These are phyloP conservation scores for Cataglyphis livida DNA, from an alignment of 2,888 invertebrate genomes.

Conservation along the genomic window DNA sequence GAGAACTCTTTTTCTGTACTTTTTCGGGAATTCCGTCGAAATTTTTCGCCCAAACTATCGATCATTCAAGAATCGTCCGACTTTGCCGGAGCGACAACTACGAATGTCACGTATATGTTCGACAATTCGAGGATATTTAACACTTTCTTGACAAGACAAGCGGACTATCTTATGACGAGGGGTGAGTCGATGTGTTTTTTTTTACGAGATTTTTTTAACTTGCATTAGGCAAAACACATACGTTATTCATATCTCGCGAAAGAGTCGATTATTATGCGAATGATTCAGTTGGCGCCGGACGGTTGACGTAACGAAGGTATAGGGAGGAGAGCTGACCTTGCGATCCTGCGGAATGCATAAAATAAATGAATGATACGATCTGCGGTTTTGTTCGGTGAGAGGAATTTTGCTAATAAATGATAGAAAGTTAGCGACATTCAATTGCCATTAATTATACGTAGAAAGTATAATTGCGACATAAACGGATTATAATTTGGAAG, in stretches of 20 bases:
- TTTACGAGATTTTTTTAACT: slow-evolving; percentile 3
- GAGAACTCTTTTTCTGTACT: not conserved
- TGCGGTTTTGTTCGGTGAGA: not conserved
- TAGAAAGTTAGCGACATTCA: not conserved
- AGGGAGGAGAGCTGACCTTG: slow-evolving; percentile 28
- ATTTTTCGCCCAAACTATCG: slow-evolving; percentile 25
- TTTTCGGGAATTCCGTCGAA: not conserved
- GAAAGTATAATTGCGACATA: not conserved
- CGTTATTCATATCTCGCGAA: not conserved
- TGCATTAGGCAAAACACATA: not conserved
- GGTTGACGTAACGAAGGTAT: slow-evolving; percentile 27
- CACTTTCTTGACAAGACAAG: slow-evolving; percentile 39
- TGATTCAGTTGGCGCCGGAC: slow-evolving; percentile 8
- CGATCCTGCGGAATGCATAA: slow-evolving; percentile 33
- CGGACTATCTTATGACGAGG: slow-evolving; percentile 16
- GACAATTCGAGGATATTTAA: slow-evolving; percentile 52
- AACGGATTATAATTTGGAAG: not conserved
- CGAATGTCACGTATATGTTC: slow-evolving; percentile 56
- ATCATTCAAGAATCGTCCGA: slow-evolving; percentile 8
- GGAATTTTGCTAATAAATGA: slow-evolving; percentile 7
- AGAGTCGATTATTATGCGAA: slow-evolving; percentile 6
- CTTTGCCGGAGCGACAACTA: not conserved
- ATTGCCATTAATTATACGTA: not conserved
- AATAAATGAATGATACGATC: slow-evolving; percentile 32
- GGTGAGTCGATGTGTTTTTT: slow-evolving; percentile 28